Percentiles rank a stretch among this genome's conserved stretches.
These are phyloP conservation scores for Microplitis deprimator DNA, from an alignment of 2,888 invertebrate genomes.

Conservation along the genomic window DNA sequence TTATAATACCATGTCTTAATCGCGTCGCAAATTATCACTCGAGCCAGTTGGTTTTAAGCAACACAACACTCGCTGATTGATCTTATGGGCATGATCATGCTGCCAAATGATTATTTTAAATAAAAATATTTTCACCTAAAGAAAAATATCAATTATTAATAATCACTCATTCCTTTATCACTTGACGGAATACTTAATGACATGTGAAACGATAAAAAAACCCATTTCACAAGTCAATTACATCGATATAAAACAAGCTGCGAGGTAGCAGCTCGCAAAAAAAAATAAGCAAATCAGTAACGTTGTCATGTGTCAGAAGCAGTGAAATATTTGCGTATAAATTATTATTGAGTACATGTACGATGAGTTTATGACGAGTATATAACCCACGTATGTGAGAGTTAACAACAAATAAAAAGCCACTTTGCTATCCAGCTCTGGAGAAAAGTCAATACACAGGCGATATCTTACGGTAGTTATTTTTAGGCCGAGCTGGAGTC, in stretches of 20 bases:
- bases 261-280: not conserved
- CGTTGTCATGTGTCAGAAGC: not conserved
- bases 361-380: not conserved
- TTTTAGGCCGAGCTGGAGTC: constrained; percentile 10
- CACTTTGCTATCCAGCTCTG: not conserved
- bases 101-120: too few relatives aligned
- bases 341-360: constrained; percentile 3
- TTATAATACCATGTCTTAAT: constrained; percentile 63
- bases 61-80: constrained; percentile 23
- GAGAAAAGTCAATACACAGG: not conserved
- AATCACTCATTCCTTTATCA: too few relatives aligned
- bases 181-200: too few relatives aligned
- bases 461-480: too few relatives aligned
- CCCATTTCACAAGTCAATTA: too few relatives aligned
- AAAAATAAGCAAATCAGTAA: not conserved
- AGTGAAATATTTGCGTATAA: not conserved
- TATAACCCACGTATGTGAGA: too few relatives aligned
- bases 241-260: constrained; percentile 14
- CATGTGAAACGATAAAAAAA: too few relatives aligned
- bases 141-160: too few relatives aligned
- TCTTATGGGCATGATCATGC: too few relatives aligned
- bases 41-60: constrained; percentile 47
- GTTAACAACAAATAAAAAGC: too few relatives aligned
- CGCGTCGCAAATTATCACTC: constrained; percentile 63
- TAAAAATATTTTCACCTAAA: too few relatives aligned